These are phyloP conservation scores for Paradoxurus hermaphroditus DNA, from an alignment of 2,113 vertebrate species.

Conservation along the genomic window DNA sequence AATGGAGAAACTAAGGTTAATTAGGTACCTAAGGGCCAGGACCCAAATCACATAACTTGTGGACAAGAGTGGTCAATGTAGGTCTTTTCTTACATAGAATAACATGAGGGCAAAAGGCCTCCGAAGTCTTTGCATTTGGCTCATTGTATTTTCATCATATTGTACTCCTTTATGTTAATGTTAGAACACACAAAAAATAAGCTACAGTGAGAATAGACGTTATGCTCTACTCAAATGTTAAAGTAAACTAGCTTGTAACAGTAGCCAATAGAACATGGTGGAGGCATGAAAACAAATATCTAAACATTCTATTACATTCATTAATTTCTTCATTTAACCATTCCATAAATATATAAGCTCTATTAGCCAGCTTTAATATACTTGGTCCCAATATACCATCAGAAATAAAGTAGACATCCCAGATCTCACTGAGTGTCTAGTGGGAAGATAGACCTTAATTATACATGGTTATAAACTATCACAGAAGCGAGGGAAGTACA, in stretches of 20 bases:
- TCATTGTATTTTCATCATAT: background rate
- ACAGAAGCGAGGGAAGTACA: background rate
- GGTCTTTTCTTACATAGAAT: background rate
- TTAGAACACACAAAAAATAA: background rate
- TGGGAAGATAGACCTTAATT: background rate
- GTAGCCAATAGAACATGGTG: background rate
- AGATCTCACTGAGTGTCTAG: background rate
- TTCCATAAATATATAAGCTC: background rate
- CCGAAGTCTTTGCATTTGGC: background rate
- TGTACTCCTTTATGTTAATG: background rate
- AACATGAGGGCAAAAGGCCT: background rate
- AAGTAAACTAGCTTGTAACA: background rate
- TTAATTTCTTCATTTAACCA: background rate
- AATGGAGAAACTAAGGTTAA: background rate
- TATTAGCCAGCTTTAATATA: background rate
- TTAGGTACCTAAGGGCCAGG: background rate
- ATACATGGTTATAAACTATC: background rate
- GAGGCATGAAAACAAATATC: background rate
- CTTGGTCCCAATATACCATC: background rate
- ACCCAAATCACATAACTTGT: background rate
- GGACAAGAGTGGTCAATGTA: background rate
- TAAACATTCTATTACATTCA: background rate
- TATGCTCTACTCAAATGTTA: background rate
- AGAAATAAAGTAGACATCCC: background rate
- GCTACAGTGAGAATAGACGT: background rate